Base-by-base conservation (phyloP, 2,797 vertebrate species). In the Limnodromus scolopaceus region DNA sequence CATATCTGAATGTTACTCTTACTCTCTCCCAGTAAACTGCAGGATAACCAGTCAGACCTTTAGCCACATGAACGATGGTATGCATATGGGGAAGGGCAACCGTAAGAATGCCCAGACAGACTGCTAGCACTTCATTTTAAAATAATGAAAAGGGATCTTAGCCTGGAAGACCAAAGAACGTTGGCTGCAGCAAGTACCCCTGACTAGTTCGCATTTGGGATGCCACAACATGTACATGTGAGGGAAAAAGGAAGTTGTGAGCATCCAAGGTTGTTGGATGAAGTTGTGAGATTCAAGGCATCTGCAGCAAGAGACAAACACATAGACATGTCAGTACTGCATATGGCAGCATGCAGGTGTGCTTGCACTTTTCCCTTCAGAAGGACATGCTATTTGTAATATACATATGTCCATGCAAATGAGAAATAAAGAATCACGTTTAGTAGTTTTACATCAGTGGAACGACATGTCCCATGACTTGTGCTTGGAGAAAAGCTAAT, bases 31-130 rank as follows among this genome's bases (percentile, higher is more conserved):
- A 80, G 28, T 32, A 30, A 87, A 54, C 34, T 41, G 27, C 14
- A 38, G 30, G 8, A 63, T 16, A 78, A 48, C 24, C 41, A 75
- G 53, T 38, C 36, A 55, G 55, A 69, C 13, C n/a, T 53, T 16
- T 19, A 3, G 27, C 9, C n/a, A 48, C 24, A 13, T 0, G 1
- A 60, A 72, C 14, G 45, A 55, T 3, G 1, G 58, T 9, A 65
- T 38, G 15, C 13, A 27, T 23, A 51, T 7, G 30, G 24, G 11
- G 16, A 64, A 64, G 16, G 10, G 18, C 32, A 66, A 41, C 25
- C 9, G 32, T 20, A 10, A 66, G 28, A 46, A 57, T 6, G 25
- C 13, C 32, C 20, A 34, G 24, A 16, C 8, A 79, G n/a, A 38
- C 41, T 60, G 15, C 14, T 39, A 46, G 30, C 27, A 85, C 7